Percentiles rank a stretch among this genome's conserved stretches.
Conservation (phyloP, 2,888 invertebrate species). For the Epinotia ramella region DNA sequence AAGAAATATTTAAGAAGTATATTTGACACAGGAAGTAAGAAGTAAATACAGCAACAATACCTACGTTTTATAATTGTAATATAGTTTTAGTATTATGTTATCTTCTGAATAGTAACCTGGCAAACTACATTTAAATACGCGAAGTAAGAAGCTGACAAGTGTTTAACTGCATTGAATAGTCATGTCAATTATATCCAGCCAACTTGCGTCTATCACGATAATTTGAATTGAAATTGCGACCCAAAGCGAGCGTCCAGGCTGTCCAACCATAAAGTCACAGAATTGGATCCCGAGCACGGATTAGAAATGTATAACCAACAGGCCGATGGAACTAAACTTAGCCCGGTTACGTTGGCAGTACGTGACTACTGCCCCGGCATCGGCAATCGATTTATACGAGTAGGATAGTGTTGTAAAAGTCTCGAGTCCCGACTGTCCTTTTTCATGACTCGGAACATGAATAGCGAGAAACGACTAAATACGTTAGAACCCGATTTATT, state of each 20-base stretch:
- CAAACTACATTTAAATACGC: not conserved
- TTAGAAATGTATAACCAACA: conserved; percentile 36
- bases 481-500: not conserved
- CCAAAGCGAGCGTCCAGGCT: conserved; percentile 7
- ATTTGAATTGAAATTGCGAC: conserved; percentile 13
- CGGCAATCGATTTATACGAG: conserved; percentile 41
- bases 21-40: too few species aligned
- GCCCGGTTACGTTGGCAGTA: conserved; percentile 26
- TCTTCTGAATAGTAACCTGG: too few species aligned
- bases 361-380: conserved; percentile 22
- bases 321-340: conserved; percentile 35
- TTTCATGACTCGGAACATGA: not conserved
- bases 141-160: not conserved
- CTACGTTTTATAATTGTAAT: too few species aligned
- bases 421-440: too few species aligned
- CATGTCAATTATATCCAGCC: not conserved
- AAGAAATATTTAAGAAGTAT: too few species aligned
- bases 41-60: too few species aligned
- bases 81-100: too few species aligned
- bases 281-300: conserved; percentile 9
- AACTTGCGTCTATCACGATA: not conserved
- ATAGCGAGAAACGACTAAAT: not conserved
- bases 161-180: not conserved
- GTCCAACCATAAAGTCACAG: not conserved
- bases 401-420: not conserved